phyloP scores from a whole-genome alignment of 2,113 vertebrate genomes.

The Takifugu flavidus region DNA sequence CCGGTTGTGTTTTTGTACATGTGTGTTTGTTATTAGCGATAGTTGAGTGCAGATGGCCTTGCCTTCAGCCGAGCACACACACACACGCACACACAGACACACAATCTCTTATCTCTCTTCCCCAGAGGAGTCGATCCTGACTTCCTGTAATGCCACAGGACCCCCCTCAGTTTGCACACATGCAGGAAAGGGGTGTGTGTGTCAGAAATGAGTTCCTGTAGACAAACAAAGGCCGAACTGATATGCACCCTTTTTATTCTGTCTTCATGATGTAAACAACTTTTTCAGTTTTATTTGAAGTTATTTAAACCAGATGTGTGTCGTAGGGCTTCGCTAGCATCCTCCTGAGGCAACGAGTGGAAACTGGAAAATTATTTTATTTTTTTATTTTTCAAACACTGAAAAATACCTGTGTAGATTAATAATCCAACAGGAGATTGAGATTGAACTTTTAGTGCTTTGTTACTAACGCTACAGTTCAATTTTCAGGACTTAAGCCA shows the following conservation, averaged over 20 bases:
- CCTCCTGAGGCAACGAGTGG: neutral
- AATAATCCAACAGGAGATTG: too few species aligned
- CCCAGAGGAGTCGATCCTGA: slow-evolving; percentile 1
- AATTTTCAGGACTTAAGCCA: too few species aligned
- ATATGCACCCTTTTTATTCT: neutral
- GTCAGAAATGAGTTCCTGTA: neutral
- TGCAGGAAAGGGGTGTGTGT: slow-evolving; percentile 1
- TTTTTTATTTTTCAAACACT: neutral
- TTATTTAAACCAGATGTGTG: neutral
- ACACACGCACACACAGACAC: neutral
- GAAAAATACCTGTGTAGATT: too few species aligned
- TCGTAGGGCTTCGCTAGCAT: neutral
- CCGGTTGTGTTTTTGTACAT: neutral
- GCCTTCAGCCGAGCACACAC: neutral
- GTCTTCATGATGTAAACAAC: neutral
- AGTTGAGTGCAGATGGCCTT: neutral
- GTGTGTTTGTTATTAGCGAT: neutral
- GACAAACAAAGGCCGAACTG: neutral
- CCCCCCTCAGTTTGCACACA: neutral
- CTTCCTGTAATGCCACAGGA: slow-evolving; percentile 4
- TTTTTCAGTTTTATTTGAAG: neutral
- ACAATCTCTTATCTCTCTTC: slow-evolving; percentile 3
- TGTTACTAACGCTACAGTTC: too few species aligned
- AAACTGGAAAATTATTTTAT: neutral
- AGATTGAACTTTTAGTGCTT: too few species aligned